Evolutionary conservation across 2,888 invertebrate species (phyloP), one percentile per base, ranked within the genome.

Genomic region (Acronicta aceris): DNA sequence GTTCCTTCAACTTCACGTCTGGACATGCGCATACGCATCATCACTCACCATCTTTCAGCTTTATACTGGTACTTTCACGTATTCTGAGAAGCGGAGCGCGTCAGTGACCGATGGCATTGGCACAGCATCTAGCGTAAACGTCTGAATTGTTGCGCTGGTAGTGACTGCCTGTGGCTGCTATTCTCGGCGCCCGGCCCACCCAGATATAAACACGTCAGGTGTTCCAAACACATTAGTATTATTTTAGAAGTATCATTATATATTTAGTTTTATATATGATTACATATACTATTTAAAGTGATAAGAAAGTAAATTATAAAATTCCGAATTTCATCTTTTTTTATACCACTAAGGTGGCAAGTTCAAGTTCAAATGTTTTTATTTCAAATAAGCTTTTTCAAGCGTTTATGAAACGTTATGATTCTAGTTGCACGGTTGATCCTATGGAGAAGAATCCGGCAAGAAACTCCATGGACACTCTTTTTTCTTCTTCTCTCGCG

Each of bases 51-150:
- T n/a, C 38, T 38, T 38, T n/a, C 38, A 13, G 38, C 38, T 38
- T 38, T 38, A 38, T 38, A 38, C 12, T 33, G 12, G 12, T 12
- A 12, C 38, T 38, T 59, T 41, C n/a, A 43, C 54, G 52, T n/a
- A 49, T 76, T 67, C 64, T 36, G 4, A 60, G 76, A 78, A 73
- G 27, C 48, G 25, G 25, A 6, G 40, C 51, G 15, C 53, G 61
- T 59, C 62, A 68, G 77, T 78, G 83, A 85, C 66, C 78, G 76
- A 84, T 84, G 79, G 67, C 80, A 82, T 86, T 88, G 88, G 87
- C 87, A 86, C 79, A 75, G 69, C 17, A 13, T 33, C 30, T 40
- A 62, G 62, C 47, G 54, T 50, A 69, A 52, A 71, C 73, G 57
- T 66, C 59, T 59, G 61, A 64, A 75, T 76, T 58, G 69, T 77